Evolutionary conservation across 2,797 vertebrate genomes (phyloP).

Genomic region (Falco biarmicus): DNA sequence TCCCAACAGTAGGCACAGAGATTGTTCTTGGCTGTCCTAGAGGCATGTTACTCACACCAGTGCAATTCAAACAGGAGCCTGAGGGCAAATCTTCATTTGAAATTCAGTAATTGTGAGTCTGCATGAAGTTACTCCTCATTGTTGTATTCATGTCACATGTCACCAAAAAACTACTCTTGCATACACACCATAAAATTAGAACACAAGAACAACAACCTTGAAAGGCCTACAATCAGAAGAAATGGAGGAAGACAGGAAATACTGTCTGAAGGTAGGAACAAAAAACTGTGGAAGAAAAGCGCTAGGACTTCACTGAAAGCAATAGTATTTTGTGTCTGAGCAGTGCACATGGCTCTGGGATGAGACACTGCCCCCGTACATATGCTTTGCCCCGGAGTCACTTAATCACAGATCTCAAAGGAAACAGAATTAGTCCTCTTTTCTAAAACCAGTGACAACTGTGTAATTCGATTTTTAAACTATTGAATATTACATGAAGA

Average conservation of each 20-base stretch:
- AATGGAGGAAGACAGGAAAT: neutral
- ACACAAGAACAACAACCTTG: neutral
- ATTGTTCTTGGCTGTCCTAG: neutral
- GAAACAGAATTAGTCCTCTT: neutral
- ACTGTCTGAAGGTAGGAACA: neutral
- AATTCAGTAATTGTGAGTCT: neutral
- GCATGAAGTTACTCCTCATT: neutral
- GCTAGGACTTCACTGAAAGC: neutral
- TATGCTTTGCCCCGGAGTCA: neutral
- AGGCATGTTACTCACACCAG: neutral
- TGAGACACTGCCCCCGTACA: neutral
- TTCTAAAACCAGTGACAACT: neutral
- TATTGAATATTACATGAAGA: neutral
- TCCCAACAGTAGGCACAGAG: neutral
- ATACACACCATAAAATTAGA: neutral
- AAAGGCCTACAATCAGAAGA: neutral
- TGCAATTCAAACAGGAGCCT: slow-evolving; percentile 23
- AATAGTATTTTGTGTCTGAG: neutral
- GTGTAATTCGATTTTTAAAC: neutral
- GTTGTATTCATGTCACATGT: neutral
- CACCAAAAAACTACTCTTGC: neutral
- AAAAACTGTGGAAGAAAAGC: neutral
- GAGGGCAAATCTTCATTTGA: neutral
- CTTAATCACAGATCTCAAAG: neutral
- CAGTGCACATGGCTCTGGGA: neutral